These are phyloP conservation scores for Rhynchomys soricoides DNA, from an alignment of 2,113 vertebrate genomes.

Conservation along the genomic window DNA sequence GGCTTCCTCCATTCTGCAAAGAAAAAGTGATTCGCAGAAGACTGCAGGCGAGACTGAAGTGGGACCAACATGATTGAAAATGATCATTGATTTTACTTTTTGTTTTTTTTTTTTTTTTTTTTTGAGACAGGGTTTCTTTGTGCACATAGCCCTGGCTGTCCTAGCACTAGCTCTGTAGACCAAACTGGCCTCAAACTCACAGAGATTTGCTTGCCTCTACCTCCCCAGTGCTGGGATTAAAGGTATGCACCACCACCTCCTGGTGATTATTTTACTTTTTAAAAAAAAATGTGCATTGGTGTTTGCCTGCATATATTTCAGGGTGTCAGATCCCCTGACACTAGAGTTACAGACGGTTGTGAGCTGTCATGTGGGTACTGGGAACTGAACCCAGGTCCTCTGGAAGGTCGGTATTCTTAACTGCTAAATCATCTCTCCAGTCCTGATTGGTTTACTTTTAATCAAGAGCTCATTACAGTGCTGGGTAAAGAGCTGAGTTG, in stretches of 20 bases:
- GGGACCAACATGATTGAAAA: not conserved
- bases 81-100: fast-evolving
- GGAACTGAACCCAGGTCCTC: no score
- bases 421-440: no score
- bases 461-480: no score
- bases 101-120: not conserved
- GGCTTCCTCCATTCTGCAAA: slow-evolving; percentile 95
- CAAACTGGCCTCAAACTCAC: not conserved
- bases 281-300: no score
- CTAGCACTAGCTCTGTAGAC: not conserved
- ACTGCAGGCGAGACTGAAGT: not conserved
- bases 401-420: no score
- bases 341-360: no score
- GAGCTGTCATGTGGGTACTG: no score
- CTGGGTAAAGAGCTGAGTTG: not conserved
- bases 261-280: not conserved
- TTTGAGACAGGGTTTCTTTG: not conserved
- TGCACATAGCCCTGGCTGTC: not conserved
- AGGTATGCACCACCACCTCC: not conserved
- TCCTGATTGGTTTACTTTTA: not conserved
- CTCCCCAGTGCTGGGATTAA: not conserved
- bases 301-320: no score
- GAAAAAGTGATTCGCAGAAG: slow-evolving; percentile 22
- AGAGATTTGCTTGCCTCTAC: not conserved
- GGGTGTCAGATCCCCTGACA: no score